Evolutionary conservation across 2,797 vertebrate genomes (phyloP), one percentile per base, ranked within the genome.

Genomic region (Margarornis squamiger): DNA sequence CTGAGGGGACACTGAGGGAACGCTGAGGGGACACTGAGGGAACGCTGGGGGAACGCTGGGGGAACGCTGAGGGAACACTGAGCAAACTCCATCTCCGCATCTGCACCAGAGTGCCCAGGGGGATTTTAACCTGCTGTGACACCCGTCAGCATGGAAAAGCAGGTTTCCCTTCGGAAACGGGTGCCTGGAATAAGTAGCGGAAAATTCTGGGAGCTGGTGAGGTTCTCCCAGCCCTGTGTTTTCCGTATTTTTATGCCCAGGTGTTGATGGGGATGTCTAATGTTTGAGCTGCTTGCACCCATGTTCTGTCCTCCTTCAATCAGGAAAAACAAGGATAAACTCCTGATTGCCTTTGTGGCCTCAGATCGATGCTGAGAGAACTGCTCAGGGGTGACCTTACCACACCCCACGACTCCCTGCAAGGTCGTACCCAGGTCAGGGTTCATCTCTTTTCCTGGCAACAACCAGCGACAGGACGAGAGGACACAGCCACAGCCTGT

Each of bases 171-270:
- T 62, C 20, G 16, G 34, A 22, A 61, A 10, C 32, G 8, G 20
- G 4, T 2, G 3, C 22, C 23, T 74, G 9, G 7, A 20, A 17
- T 49, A 58, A 65, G 38, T 5, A 9, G 32, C 5, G 16, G 24
- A 1, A 43, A 24, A 18, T 4, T 9, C 12, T 23, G 19, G 49
- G 22, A 71, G 14, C 20, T 1, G 5, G 4, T 21, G 41, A 43
- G 4, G 8, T 0, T 38, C 21, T 32, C 27, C 30, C 62, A 4
- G 15, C 14, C 4, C 34, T 19, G 10, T 0, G 0, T 17, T 65
- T 43, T 43, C 15, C 27, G 4, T 9, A 24, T 41, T n/a, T 9
- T 43, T 19, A 2, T 16, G 4, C 23, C 7, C 23, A 0, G 7
- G 23, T 71, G 14, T 9, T 61, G 17, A 16, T 23, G 0, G 6